phyloP scores from a whole-genome alignment of 2,888 invertebrate genomes.

The Embidobia sp. region DNA sequence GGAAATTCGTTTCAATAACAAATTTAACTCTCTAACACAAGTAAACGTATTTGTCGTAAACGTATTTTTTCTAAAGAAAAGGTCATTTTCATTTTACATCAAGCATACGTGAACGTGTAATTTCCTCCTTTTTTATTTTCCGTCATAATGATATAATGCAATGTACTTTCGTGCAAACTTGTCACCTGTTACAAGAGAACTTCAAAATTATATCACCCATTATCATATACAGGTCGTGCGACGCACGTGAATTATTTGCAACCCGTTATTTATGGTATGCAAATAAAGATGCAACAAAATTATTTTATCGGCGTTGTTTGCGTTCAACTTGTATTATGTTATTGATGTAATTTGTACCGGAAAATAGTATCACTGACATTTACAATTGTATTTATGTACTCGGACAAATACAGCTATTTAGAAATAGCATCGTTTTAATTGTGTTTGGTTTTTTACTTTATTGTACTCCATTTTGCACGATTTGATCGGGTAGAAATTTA shows the following conservation, averaged over 20 bases:
- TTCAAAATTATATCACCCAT: neutral
- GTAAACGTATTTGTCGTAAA: too few relatives aligned
- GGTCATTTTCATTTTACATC: too few relatives aligned
- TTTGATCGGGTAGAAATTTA: neutral
- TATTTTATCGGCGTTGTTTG: constrained; percentile 18
- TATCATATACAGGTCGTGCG: constrained; percentile 6
- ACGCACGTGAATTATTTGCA: constrained; percentile 18
- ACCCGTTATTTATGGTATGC: neutral
- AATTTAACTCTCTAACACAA: too few relatives aligned
- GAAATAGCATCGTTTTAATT: neutral
- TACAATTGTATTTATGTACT: constrained; percentile 12
- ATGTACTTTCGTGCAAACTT: constrained; percentile 7
- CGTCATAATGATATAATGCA: neutral
- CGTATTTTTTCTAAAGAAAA: too few relatives aligned
- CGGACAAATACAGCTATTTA: neutral
- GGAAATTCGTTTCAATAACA: too few relatives aligned
- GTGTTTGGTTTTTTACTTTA: too few relatives aligned
- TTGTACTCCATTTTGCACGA: neutral
- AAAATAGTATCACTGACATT: constrained; percentile 8
- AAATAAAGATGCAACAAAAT: constrained; percentile 29
- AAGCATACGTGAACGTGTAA: too few relatives aligned
- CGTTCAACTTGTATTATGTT: neutral
- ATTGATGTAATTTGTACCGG: constrained; percentile 5
- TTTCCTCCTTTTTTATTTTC: neutral
- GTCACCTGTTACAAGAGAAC: constrained; percentile 16